Evolutionary conservation across 2,888 invertebrate species (phyloP).

Genomic region (Bedellia somnulentella): DNA sequence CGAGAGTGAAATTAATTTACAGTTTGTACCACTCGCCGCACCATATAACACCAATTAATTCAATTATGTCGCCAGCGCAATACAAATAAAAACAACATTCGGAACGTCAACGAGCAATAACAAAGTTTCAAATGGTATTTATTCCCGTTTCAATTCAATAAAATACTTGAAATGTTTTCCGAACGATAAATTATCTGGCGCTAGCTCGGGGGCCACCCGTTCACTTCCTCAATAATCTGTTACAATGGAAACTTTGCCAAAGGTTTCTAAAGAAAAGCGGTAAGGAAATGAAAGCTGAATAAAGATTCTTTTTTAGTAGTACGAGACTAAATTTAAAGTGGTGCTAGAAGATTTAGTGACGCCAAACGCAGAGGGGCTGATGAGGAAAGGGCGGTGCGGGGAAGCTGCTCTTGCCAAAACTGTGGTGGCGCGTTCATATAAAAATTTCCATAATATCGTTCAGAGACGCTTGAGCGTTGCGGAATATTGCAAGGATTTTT

Average conservation of each 20-base stretch:
- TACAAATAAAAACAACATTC: neutral
- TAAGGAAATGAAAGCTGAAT: conserved; percentile 5
- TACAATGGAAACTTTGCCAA: conserved; percentile 1
- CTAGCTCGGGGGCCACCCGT: neutral
- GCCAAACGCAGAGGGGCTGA: conserved; percentile 31
- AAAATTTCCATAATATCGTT: conserved; percentile 5
- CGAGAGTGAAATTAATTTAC: conserved; percentile 2
- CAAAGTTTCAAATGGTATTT: neutral
- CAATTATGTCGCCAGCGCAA: no score
- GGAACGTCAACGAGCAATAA: neutral
- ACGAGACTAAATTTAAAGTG: conserved; percentile 28
- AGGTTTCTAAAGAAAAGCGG: conserved; percentile 1
- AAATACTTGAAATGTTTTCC: neutral
- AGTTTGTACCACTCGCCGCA: no score
- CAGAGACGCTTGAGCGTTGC: conserved; percentile 1
- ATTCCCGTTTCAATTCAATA: neutral
- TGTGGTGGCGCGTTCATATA: conserved; percentile 2
- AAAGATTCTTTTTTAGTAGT: conserved; percentile 15
- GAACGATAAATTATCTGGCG: neutral
- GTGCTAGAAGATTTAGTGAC: conserved; percentile 37
- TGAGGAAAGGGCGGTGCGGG: conserved; percentile 25
- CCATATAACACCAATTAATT: no score
- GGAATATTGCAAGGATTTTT: no score
- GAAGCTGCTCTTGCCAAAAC: conserved; percentile 8
- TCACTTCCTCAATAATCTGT: conserved; percentile 1